Evolutionary conservation across 2,797 vertebrate species (phyloP).

Genomic region (Mormyrus proboscirostris): DNA sequence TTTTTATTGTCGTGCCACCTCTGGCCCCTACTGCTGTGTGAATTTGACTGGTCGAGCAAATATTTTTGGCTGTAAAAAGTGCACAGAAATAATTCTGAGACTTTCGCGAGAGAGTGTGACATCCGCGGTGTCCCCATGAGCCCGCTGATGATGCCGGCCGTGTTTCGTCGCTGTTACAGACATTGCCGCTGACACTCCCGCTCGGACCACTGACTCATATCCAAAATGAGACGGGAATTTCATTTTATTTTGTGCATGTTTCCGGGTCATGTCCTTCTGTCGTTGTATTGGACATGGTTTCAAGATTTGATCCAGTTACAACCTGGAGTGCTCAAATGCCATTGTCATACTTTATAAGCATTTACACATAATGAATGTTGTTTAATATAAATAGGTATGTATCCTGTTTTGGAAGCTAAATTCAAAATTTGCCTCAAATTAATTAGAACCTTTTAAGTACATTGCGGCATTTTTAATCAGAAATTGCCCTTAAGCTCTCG

Average conservation of each 20-base stretch:
- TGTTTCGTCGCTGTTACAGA: neutral
- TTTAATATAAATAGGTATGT: neutral
- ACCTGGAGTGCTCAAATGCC: neutral
- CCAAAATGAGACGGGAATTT: neutral
- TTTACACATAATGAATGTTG: neutral
- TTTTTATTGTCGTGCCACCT: neutral
- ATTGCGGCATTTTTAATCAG: neutral
- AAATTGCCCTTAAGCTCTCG: neutral
- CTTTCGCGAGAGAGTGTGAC: neutral
- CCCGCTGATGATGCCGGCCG: neutral
- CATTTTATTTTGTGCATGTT: neutral
- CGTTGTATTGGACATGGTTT: neutral
- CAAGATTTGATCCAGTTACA: neutral
- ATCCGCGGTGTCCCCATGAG: neutral
- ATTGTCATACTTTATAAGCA: neutral
- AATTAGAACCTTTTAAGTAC: neutral
- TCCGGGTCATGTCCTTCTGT: neutral
- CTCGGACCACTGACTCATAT: neutral
- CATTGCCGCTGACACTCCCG: neutral
- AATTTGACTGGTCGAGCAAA: neutral
- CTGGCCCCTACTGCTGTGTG: neutral
- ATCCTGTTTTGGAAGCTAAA: neutral
- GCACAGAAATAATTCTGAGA: neutral
- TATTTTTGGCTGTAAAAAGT: neutral
- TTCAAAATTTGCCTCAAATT: neutral